phyloP scores from a whole-genome alignment of 2,888 invertebrate genomes.

The Doris montereyensis region DNA sequence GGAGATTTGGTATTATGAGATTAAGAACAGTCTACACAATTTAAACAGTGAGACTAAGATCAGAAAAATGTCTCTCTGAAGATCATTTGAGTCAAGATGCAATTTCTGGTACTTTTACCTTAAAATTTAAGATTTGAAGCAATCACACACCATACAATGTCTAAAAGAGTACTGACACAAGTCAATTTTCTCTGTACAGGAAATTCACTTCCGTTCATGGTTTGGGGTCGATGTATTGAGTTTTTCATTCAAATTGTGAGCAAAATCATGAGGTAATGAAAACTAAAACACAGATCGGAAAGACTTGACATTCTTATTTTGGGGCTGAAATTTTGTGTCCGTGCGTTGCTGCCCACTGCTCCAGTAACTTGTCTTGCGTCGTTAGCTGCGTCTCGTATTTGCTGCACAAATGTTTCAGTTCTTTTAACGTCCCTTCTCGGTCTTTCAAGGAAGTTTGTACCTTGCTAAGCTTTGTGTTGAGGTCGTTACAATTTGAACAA shows the following conservation, averaged over 20 bases:
- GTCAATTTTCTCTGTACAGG: too few relatives aligned
- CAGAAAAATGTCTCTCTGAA: too few relatives aligned
- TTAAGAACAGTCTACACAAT: too few relatives aligned
- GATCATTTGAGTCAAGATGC: too few relatives aligned
- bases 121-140: too few relatives aligned
- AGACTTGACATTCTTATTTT: not conserved
- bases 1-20: too few relatives aligned
- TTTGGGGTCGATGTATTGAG: not conserved
- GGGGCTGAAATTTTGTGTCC: conserved; percentile 51
- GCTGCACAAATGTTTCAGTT: conserved; percentile 56
- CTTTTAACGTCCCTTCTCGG: conserved; percentile 58
- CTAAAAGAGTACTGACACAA: too few relatives aligned
- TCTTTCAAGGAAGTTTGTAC: conserved; percentile 54
- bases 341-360: conserved; percentile 57
- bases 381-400: conserved; percentile 62
- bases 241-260: not conserved
- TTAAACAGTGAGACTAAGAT: too few relatives aligned
- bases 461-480: conserved; percentile 52
- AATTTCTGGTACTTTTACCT: too few relatives aligned
- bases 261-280: not conserved
- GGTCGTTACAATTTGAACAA: conserved; percentile 62
- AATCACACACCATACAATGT: too few relatives aligned
- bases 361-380: conserved; percentile 61
- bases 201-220: too few relatives aligned
- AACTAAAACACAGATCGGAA: not conserved